Percentiles rank a stretch among this genome's conserved stretches.
Evolutionary conservation across 1,140 invertebrate species (phyloP).

Genomic region (Holotrichia oblita): DNA sequence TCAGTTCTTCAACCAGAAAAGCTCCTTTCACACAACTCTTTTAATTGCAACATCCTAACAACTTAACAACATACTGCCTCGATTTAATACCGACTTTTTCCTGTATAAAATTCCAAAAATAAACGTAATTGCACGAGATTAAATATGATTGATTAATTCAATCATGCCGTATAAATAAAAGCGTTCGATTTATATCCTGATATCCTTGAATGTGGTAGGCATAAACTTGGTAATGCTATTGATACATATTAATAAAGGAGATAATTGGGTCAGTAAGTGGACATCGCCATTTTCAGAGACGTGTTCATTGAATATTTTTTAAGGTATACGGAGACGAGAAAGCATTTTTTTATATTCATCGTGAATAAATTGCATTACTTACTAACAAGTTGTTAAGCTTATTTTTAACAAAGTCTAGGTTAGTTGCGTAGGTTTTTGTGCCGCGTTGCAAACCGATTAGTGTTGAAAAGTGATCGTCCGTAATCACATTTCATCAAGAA

Average conservation of each 20-base stretch:
- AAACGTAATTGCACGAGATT: neutral
- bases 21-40: neutral
- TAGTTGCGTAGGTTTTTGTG: no score
- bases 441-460: no score
- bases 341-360: slow-evolving; percentile 1
- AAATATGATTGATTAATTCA: neutral
- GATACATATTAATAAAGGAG: neutral
- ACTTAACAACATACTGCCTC: neutral
- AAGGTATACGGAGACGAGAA: slow-evolving; percentile 6
- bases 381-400: no score
- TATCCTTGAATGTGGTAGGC: neutral
- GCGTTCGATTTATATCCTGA: slow-evolving; percentile 1
- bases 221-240: neutral
- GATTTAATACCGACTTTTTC: neutral
- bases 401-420: no score
- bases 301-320: slow-evolving; percentile 14
- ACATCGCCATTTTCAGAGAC: neutral
- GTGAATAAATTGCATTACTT: slow-evolving; percentile 13
- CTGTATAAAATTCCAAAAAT: neutral
- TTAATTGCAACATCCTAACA: neutral
- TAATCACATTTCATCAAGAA: no score
- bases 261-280: slow-evolving; percentile 2
- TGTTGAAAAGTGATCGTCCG: no score
- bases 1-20: neutral
- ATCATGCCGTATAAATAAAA: neutral